Evolutionary conservation across 2,113 vertebrate species (phyloP).

Genomic region (Podarcis muralis): DNA sequence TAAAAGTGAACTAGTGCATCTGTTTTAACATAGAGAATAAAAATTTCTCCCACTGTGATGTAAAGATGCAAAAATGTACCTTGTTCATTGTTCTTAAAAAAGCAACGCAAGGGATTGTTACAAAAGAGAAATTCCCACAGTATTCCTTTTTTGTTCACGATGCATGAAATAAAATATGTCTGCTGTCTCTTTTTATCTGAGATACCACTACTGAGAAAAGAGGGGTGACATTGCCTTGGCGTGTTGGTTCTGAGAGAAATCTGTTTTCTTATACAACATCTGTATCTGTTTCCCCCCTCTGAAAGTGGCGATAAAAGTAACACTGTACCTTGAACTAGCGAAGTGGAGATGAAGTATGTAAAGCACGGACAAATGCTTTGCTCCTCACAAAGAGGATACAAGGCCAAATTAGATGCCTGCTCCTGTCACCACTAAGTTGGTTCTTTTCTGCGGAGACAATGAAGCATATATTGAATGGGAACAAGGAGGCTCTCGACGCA

Average conservation of each 20-base stretch:
- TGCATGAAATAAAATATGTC: background rate
- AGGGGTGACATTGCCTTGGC: background rate
- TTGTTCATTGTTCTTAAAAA: background rate
- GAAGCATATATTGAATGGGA: constrained; percentile 21
- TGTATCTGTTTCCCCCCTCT: accelerated
- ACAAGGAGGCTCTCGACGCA: background rate
- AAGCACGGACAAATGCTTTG: constrained; percentile 12
- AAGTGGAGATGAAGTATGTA: background rate
- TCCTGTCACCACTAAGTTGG: background rate
- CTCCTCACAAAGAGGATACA: background rate
- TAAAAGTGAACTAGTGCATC: too few relatives aligned
- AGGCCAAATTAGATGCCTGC: constrained; percentile 16
- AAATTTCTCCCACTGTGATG: background rate
- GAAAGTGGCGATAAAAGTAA: background rate
- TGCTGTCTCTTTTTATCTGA: background rate
- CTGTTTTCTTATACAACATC: background rate
- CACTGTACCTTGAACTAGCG: background rate
- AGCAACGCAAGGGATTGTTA: background rate
- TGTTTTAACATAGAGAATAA: too few relatives aligned
- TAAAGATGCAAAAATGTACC: background rate
- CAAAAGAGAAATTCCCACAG: background rate
- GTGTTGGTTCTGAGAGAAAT: background rate
- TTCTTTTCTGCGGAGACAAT: constrained; percentile 34
- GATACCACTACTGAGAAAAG: background rate
- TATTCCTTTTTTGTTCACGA: background rate